Conservation (phyloP, 2,113 vertebrate genomes). For the Nymphicus hollandicus region DNA sequence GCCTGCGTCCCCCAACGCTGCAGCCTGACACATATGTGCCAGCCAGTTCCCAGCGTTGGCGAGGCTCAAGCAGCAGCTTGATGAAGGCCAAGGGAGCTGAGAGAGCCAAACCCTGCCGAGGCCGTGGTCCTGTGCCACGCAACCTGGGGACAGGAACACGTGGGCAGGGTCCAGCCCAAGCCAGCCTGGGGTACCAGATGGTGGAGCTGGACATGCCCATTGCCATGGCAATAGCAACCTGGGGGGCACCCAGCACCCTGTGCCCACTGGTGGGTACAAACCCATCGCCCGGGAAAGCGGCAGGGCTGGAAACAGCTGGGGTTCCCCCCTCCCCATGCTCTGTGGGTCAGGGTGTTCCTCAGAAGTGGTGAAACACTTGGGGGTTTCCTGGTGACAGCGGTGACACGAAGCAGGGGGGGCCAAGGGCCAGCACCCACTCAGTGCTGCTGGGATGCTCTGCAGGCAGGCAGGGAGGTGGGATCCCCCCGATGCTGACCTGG, state of each 20-base stretch:
- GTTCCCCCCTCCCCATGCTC: not conserved
- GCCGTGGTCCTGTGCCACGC: accelerated
- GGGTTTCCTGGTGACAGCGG: not conserved
- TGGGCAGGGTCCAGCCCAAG: accelerated
- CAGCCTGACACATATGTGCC: not conserved
- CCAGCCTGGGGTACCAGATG: not conserved
- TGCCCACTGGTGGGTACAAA: not conserved
- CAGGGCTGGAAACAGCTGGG: not conserved
- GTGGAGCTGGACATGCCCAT: not conserved
- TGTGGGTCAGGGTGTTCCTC: not conserved
- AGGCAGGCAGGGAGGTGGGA: not conserved
- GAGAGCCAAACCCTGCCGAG: not conserved
- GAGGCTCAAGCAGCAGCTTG: not conserved
- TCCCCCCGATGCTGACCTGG: not conserved
- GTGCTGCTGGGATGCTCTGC: not conserved
- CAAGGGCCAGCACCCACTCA: not conserved
- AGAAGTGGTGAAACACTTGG: not conserved
- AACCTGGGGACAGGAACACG: not conserved
- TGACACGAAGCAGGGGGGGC: not conserved
- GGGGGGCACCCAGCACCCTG: not conserved
- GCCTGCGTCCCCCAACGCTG: not conserved
- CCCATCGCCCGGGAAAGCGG: not conserved
- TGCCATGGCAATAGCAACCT: not conserved
- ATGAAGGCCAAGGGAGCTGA: not conserved
- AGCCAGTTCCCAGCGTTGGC: not conserved